Conservation (phyloP, 37 sponge, comb jelly and placozoan species). For the Tethya wilhelma region DNA sequence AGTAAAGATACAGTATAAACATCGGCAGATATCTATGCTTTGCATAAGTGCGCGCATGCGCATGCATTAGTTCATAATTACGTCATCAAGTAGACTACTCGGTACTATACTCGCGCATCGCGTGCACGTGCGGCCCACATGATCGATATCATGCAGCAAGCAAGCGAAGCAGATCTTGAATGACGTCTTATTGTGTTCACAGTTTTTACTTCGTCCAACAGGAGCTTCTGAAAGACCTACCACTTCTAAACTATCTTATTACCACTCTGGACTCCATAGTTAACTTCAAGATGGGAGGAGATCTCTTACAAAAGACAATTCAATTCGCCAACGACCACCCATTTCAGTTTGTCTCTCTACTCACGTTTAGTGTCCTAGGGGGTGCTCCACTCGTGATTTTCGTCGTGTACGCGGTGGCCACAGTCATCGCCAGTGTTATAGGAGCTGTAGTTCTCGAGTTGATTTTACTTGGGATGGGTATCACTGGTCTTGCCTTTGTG, state of each 20-base stretch:
- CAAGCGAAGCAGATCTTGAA: no score
- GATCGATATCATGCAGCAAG: no score
- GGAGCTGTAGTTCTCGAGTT: slow-evolving; percentile 52
- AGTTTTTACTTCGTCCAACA: slow-evolving; percentile 14
- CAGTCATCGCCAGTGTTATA: slow-evolving; percentile 39
- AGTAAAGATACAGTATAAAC: not conserved
- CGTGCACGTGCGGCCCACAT: no score
- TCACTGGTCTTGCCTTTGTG: slow-evolving; percentile 31
- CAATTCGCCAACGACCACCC: slow-evolving; percentile 37
- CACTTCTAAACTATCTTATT: not conserved
- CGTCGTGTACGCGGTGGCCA: slow-evolving; percentile 33
- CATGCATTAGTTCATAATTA: no score
- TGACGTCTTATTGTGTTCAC: not conserved
- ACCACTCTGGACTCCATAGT: not conserved
- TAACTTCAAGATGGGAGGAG: no score
- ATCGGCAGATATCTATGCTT: not conserved
- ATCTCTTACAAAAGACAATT: not conserved
- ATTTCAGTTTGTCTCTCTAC: slow-evolving; percentile 31
- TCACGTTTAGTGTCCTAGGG: slow-evolving; percentile 15
- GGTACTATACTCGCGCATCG: no score
- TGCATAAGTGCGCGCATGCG: no score
- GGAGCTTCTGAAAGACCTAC: no score
- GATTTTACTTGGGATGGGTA: slow-evolving; percentile 30
- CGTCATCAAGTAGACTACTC: no score
- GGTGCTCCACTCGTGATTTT: slow-evolving; percentile 48